Evolutionary conservation across 30 jellyfish, hydroid and myxozoan genomes (phyloP).

Genomic region (Hydractinia echinata): DNA sequence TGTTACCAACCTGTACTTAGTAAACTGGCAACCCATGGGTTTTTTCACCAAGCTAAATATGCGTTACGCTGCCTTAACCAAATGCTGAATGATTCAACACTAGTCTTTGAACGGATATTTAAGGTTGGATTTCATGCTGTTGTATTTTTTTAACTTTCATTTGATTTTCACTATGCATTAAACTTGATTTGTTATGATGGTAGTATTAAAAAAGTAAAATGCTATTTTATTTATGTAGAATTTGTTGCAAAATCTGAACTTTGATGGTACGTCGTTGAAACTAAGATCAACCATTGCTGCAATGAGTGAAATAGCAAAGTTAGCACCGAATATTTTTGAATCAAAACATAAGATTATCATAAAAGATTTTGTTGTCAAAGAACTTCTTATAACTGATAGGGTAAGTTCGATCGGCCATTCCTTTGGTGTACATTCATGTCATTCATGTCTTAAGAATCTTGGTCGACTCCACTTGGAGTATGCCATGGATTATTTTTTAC

Average conservation of each 20-base stretch:
- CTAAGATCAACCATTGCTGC: conserved; percentile 71
- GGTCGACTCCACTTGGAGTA: too few species aligned
- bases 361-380: conserved; percentile 77
- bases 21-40: conserved; percentile 61
- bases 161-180: not conserved
- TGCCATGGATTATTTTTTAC: too few species aligned
- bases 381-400: conserved; percentile 68
- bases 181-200: not conserved
- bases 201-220: not conserved
- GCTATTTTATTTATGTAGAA: conserved; percentile 35
- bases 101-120: conserved; percentile 62
- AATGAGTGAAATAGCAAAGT: conserved; percentile 80
- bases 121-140: conserved; percentile 26
- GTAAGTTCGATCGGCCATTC: conserved; percentile 24
- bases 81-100: conserved; percentile 59
- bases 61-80: conserved; percentile 69
- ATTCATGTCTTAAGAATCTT: too few species aligned
- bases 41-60: conserved; percentile 53
- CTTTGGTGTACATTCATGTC: too few species aligned
- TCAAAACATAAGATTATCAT: conserved; percentile 57
- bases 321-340: conserved; percentile 76
- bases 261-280: conserved; percentile 25
- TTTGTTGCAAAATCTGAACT: conserved; percentile 40
- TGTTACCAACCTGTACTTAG: conserved; percentile 81
- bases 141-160: not conserved